Conservation (phyloP, 2,888 invertebrate genomes). For the Dicycla oo region DNA sequence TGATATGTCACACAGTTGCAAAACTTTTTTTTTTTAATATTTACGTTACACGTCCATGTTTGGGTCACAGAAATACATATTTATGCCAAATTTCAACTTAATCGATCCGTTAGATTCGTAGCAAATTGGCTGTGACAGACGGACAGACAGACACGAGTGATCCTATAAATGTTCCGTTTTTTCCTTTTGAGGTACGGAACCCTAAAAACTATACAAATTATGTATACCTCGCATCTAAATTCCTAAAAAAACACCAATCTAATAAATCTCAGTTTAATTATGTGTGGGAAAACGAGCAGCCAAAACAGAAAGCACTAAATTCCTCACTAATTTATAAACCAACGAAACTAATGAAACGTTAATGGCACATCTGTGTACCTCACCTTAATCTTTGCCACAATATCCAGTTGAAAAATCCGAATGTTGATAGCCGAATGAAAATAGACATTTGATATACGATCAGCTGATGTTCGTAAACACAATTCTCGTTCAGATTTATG, state of each 20-base stretch:
- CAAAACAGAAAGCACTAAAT: conserved; percentile 52
- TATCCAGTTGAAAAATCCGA: conserved; percentile 74
- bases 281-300: conserved; percentile 52
- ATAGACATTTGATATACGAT: conserved; percentile 80
- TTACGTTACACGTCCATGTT: too few relatives aligned
- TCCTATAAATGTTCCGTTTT: too few relatives aligned
- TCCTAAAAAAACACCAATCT: conserved; percentile 28
- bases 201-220: too few relatives aligned
- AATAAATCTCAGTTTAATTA: conserved; percentile 54
- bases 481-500: conserved; percentile 80
- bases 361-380: conserved; percentile 43
- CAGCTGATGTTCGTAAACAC: conserved; percentile 77
- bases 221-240: conserved; percentile 24
- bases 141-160: too few relatives aligned
- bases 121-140: too few relatives aligned
- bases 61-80: too few relatives aligned
- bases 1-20: too few relatives aligned
- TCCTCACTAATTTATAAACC: conserved; percentile 45
- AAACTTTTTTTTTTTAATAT: too few relatives aligned
- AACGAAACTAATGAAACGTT: conserved; percentile 36
- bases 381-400: conserved; percentile 65
- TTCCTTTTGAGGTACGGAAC: too few relatives aligned
- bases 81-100: too few relatives aligned
- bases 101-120: too few relatives aligned
- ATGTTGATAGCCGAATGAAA: conserved; percentile 77